Percentiles rank a stretch among this genome's conserved stretches.
Evolutionary conservation across 2,797 vertebrate genomes (phyloP).

Genomic region (Epinephelus awoara): DNA sequence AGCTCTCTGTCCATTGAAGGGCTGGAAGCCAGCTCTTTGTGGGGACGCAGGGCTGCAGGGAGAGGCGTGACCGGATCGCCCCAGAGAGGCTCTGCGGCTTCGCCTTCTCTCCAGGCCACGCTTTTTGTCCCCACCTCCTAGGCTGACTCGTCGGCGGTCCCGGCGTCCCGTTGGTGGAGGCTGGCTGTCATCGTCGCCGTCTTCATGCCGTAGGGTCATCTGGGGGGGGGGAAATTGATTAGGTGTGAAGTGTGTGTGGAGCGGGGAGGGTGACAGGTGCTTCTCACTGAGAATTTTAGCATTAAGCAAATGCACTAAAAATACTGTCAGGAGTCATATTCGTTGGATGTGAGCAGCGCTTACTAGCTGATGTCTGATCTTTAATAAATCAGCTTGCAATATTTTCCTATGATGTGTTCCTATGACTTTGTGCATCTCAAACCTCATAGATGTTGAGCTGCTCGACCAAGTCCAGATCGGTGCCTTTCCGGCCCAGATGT

Average conservation of each 20-base stretch:
- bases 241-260: neutral
- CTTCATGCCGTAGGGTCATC: constrained; percentile 90
- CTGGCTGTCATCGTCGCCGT: constrained; percentile 88
- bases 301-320: neutral
- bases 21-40: constrained; percentile 73
- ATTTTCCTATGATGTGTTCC: neutral
- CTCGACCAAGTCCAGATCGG: constrained; percentile 94
- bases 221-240: constrained; percentile 62
- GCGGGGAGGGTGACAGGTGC: neutral
- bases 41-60: constrained; percentile 84
- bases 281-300: neutral
- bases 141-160: constrained; percentile 88
- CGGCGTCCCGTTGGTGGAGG: constrained; percentile 84
- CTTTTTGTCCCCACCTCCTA: constrained; percentile 83
- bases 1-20: constrained; percentile 76
- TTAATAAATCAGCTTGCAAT: neutral
- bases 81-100: constrained; percentile 92
- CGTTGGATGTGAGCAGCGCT: neutral
- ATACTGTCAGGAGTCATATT: neutral
- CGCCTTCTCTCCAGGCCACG: constrained; percentile 90
- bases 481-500: constrained; percentile 93
- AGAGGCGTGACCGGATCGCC: constrained; percentile 86
- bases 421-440: constrained; percentile 22
- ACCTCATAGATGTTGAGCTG: constrained; percentile 98
- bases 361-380: neutral